phyloP scores from a whole-genome alignment of 2,113 vertebrate genomes.

The Ciconia boyciana region DNA sequence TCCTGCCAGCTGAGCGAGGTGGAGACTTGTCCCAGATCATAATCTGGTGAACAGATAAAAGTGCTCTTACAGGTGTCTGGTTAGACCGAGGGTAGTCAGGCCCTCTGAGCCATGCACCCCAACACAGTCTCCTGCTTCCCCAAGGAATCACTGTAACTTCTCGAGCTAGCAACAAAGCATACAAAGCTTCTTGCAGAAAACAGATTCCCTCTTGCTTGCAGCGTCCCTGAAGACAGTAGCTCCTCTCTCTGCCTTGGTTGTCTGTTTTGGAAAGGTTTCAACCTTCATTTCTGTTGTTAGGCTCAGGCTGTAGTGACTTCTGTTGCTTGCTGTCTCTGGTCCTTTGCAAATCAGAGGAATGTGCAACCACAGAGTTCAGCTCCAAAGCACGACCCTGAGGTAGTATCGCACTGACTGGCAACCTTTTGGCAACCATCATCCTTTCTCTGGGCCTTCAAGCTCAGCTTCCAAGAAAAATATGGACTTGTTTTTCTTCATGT shows the following conservation, averaged over 20 bases:
- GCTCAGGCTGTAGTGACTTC: not conserved
- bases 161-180: not conserved
- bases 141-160: not conserved
- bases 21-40: not conserved
- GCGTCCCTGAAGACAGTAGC: not conserved
- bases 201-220: not conserved
- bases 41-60: not conserved
- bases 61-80: not conserved
- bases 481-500: not conserved
- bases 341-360: not conserved
- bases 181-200: not conserved
- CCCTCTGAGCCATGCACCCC: not conserved
- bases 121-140: fast-evolving
- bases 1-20: not conserved
- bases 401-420: not conserved
- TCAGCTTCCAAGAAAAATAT: not conserved
- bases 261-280: not conserved
- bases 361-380: not conserved
- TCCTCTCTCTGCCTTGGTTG: not conserved
- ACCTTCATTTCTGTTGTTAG: not conserved
- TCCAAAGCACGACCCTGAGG: not conserved
- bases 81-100: not conserved
- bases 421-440: not conserved
- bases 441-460: not conserved
- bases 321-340: not conserved